phyloP scores from a whole-genome alignment of 2,888 invertebrate species.

The Cactoblastis cactorum region DNA sequence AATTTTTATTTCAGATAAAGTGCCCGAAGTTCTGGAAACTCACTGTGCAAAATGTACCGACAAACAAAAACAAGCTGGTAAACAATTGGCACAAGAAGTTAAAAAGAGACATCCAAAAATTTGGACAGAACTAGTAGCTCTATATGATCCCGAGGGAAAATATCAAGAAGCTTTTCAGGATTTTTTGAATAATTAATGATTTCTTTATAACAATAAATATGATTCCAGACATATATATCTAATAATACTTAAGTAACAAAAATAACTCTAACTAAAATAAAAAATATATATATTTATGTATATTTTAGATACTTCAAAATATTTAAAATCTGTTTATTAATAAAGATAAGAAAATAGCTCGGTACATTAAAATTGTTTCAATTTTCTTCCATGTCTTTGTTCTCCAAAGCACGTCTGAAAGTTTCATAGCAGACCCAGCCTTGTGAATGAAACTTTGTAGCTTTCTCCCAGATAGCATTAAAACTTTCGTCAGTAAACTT shows the following conservation, averaged over 20 bases:
- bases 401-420: constrained; percentile 50
- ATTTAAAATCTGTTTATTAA: neutral
- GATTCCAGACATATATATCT: neutral
- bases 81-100: constrained; percentile 79
- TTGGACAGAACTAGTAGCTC: constrained; percentile 72
- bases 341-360: neutral
- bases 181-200: constrained; percentile 38
- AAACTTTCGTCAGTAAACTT: constrained; percentile 69
- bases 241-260: neutral
- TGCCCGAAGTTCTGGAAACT: constrained; percentile 84
- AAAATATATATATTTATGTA: neutral
- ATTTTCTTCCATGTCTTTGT: constrained; percentile 18
- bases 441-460: constrained; percentile 65
- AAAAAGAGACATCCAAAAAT: constrained; percentile 76
- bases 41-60: constrained; percentile 84
- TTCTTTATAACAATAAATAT: neutral
- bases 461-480: constrained; percentile 69
- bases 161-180: constrained; percentile 67
- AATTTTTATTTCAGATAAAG: constrained; percentile 71
- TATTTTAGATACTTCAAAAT: neutral
- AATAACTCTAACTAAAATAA: neutral
- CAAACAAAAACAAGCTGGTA: constrained; percentile 82
- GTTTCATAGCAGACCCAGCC: constrained; percentile 78
- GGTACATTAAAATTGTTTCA: neutral
- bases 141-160: constrained; percentile 81